Evolutionary conservation across 2,888 invertebrate species (phyloP), one percentile per base, ranked within the genome.

Genomic region (Hipparchia sbordonii): DNA sequence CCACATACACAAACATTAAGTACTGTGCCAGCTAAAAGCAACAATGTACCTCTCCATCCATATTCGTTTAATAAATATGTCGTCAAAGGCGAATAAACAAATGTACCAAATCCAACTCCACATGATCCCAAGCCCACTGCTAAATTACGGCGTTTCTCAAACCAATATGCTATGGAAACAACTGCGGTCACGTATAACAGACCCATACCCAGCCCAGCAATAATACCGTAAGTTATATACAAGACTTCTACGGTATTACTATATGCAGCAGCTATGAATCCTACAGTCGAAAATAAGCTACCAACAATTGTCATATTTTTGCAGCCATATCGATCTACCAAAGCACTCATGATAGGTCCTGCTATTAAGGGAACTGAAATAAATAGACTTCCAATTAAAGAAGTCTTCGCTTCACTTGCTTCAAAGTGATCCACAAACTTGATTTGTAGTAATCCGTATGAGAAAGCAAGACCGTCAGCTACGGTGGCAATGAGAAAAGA

Each of bases 81-180:
- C 0, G 97, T 97, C 81, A 98, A 91, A 0, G 98, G 98, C 9
- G 98, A 97, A 87, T 97, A 98, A 12, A 98, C 92, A 82, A 98
- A 97, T 0, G 98, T 98, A 45, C 98, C 98, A 77, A 98, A 96
- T 6, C 98, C 98, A 1, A 97, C 97, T 66, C 98, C 98, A 81
- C 97, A 97, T 0, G 98, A 97, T 0, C 98, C 97, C 69, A 98
- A 93, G 46, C 98, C 97, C 4, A 98, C 97, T 9, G 98, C 98
- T 79, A 98, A 94, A 57, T 97, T 97, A 51, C 98, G 95, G 81
- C 96, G 96, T 85, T 97, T 97, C 81, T 98, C 98, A 88, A 98
- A 98, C 96, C 98, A 98, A 87, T 97, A 98, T 0, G 98, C 98
- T 71, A 98, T 97, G 69, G 97, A 97, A 10, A 98, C 98, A 6